These are phyloP conservation scores for Drosophila kohkoa DNA, from an alignment of 1,140 invertebrate genomes.

Conservation along the genomic window DNA sequence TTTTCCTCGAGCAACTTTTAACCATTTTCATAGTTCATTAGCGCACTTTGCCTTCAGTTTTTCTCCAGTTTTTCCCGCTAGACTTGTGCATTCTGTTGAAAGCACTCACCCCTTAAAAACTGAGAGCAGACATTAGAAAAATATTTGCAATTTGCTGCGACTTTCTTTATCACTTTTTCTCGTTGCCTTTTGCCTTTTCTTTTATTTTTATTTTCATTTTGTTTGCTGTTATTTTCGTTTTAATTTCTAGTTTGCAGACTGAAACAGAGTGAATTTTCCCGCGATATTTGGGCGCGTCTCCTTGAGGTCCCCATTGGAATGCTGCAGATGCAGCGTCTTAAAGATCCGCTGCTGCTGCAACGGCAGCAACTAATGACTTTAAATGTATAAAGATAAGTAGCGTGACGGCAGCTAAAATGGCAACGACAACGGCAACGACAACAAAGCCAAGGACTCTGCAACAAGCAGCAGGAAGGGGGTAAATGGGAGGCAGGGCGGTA, in stretches of 20 bases:
- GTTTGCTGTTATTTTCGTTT: slow-evolving; percentile 45
- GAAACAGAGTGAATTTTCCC: slow-evolving; percentile 22
- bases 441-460: slow-evolving; percentile 10
- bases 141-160: slow-evolving; percentile 69
- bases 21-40: slow-evolving; percentile 74
- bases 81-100: not conserved
- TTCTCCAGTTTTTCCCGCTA: not conserved
- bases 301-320: not conserved
- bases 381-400: slow-evolving; percentile 76
- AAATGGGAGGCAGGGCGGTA: not conserved
- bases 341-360: slow-evolving; percentile 46
- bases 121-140: slow-evolving; percentile 74
- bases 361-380: slow-evolving; percentile 72
- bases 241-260: slow-evolving; percentile 4
- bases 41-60: slow-evolving; percentile 33
- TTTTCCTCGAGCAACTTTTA: slow-evolving; percentile 5
- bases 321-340: slow-evolving; percentile 44
- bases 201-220: slow-evolving; percentile 55
- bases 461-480: not conserved
- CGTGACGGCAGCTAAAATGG: slow-evolving; percentile 38
- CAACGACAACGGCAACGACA: slow-evolving; percentile 26
- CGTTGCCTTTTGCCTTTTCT: not conserved
- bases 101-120: slow-evolving; percentile 56
- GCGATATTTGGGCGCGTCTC: not conserved
- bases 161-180: not conserved